phyloP scores from a whole-genome alignment of 2,797 vertebrate species.

The Phyllotis vaccarum region DNA sequence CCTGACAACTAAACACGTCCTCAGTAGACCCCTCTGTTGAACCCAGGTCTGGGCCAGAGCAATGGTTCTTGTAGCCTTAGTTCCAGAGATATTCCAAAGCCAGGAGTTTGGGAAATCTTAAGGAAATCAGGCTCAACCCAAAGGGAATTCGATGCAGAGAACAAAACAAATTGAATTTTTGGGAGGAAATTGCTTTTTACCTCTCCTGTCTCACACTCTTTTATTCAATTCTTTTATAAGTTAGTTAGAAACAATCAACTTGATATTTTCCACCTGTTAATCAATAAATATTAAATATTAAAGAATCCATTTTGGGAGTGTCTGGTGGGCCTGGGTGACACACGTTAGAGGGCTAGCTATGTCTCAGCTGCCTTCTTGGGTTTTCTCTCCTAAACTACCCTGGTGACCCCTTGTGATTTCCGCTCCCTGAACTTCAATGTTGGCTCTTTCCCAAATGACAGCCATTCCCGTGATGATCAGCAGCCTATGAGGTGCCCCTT shows the following conservation, averaged over 20 bases:
- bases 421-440: neutral
- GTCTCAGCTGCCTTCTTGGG: neutral
- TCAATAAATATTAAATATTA: slow-evolving; percentile 65
- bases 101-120: neutral
- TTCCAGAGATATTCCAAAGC: neutral
- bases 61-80: neutral
- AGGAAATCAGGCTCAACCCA: slow-evolving; percentile 38
- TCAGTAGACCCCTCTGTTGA: slow-evolving; percentile 21
- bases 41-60: neutral
- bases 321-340: neutral
- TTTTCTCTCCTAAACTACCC: neutral
- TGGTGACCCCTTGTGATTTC: neutral
- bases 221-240: slow-evolving; percentile 72
- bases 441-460: neutral
- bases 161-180: slow-evolving; percentile 72
- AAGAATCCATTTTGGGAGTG: slow-evolving; percentile 21
- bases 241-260: slow-evolving; percentile 55
- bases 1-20: slow-evolving; percentile 55
- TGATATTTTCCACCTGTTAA: slow-evolving; percentile 56
- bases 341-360: neutral
- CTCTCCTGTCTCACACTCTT: slow-evolving; percentile 25
- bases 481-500: neutral
- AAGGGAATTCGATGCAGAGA: slow-evolving; percentile 57
- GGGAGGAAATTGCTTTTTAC: slow-evolving; percentile 66
- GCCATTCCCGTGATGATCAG: neutral